These are phyloP conservation scores for Drosophila neutralis DNA, from an alignment of 2,888 invertebrate species.

Conservation along the genomic window DNA sequence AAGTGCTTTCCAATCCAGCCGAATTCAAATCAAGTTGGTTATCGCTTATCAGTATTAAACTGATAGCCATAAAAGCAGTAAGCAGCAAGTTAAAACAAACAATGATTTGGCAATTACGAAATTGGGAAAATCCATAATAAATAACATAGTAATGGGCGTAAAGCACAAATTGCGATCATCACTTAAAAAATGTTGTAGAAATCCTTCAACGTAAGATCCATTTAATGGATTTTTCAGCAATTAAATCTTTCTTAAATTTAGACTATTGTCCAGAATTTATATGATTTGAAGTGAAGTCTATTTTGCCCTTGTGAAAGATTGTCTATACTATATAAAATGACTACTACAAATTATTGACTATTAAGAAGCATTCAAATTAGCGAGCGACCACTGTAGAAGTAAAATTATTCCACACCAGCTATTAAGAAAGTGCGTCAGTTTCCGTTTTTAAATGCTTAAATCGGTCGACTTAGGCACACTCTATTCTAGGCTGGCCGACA, in stretches of 20 bases:
- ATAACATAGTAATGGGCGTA: constrained; percentile 20
- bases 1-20: constrained; percentile 1
- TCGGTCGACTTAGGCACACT: constrained; percentile 19
- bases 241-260: background rate
- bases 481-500: constrained; percentile 45
- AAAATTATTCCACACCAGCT: background rate
- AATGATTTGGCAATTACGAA: constrained; percentile 60
- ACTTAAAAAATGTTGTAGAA: background rate
- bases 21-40: constrained; percentile 56
- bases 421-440: constrained; percentile 10
- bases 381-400: background rate
- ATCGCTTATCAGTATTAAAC: constrained; percentile 41
- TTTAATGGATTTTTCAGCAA: background rate
- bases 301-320: background rate
- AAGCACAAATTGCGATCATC: background rate
- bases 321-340: background rate
- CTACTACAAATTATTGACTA: background rate
- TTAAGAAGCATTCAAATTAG: background rate
- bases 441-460: background rate
- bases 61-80: constrained; percentile 38
- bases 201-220: background rate
- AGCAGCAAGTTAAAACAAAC: constrained; percentile 16
- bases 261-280: background rate
- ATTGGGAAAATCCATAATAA: constrained; percentile 58
- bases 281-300: background rate